Evolutionary conservation across 2,797 vertebrate genomes (phyloP).

Genomic region (Ibycter americanus): DNA sequence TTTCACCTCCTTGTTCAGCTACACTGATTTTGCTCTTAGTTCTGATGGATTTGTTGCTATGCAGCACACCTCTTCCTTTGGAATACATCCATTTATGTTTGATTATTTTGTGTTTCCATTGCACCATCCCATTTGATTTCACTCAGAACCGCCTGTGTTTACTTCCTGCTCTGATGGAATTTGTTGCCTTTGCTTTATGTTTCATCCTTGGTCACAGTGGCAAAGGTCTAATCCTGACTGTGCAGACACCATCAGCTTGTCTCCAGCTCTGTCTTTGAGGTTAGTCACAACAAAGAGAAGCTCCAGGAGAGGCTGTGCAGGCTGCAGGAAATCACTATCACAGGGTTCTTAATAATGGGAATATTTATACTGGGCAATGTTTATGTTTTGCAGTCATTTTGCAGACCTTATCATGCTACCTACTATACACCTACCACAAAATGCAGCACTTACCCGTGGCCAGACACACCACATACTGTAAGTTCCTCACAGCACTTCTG

Average conservation of each 20-base stretch:
- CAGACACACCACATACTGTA: rapidly evolving
- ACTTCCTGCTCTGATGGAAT: not conserved
- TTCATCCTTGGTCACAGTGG: not conserved
- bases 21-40: not conserved
- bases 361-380: not conserved
- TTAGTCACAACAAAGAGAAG: not conserved
- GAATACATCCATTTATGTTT: not conserved
- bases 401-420: not conserved
- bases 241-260: not conserved
- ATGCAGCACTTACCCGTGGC: not conserved
- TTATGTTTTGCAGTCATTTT: not conserved
- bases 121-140: not conserved
- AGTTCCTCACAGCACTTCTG: not conserved
- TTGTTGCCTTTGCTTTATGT: not conserved
- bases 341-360: not conserved
- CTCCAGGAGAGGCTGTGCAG: not conserved
- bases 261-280: not conserved
- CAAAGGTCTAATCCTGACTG: not conserved
- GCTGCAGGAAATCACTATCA: not conserved
- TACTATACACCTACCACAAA: not conserved
- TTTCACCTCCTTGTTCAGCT: not conserved
- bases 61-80: not conserved
- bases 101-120: not conserved
- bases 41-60: not conserved
- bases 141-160: not conserved